phyloP scores from a whole-genome alignment of 2,113 vertebrate genomes.

The Hypanus sabinus region DNA sequence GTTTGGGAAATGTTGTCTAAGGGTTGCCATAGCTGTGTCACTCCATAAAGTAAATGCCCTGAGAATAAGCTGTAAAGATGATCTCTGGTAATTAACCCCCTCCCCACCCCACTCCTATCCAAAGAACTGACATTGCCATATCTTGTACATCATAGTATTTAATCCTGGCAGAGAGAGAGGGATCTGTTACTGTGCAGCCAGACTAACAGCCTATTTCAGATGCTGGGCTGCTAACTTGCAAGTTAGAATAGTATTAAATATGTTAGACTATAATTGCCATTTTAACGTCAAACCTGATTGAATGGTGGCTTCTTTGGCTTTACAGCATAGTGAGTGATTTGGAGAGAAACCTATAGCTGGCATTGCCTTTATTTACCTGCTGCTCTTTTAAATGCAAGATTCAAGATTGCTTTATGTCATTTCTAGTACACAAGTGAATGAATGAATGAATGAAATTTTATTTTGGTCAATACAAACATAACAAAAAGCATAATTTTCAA shows the following conservation, averaged over 20 bases:
- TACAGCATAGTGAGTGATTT: neutral
- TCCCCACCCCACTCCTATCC: neutral
- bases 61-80: neutral
- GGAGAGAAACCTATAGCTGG: too few relatives aligned
- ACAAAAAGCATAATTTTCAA: too few relatives aligned
- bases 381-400: too few relatives aligned
- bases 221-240: neutral
- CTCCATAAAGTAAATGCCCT: neutral
- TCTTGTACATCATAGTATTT: neutral
- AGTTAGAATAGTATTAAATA: neutral
- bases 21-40: too few relatives aligned
- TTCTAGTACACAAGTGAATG: too few relatives aligned
- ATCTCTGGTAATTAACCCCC: neutral
- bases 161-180: neutral
- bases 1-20: too few relatives aligned
- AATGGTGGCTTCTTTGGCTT: neutral
- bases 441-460: too few relatives aligned
- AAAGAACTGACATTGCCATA: neutral
- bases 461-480: too few relatives aligned
- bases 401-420: too few relatives aligned
- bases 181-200: neutral
- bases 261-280: neutral
- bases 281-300: neutral
- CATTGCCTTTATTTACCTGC: too few relatives aligned
- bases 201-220: neutral